Evolutionary conservation across 2,797 vertebrate species (phyloP), one percentile per base, ranked within the genome.

Genomic region (Enteromius afrohamiltoni): DNA sequence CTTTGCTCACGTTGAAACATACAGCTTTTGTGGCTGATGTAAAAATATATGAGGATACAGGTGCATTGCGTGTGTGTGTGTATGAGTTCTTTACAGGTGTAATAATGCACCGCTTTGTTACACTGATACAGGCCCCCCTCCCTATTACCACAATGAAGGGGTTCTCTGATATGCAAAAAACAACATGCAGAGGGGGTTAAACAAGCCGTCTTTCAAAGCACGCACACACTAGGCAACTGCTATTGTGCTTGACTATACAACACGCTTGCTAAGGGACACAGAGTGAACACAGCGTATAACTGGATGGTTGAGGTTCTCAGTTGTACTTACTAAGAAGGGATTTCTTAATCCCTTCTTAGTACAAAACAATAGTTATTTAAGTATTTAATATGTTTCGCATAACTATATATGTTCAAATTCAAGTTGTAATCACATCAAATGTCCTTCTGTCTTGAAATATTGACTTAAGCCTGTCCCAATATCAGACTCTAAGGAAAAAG

Each of bases 321-420:
- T 34, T 13, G 31, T 67, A 87, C 88, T 89, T 78, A 89, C 83
- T 86, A 60, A 87, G 51, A 65, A 85, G 86, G 34, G 75, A 83
- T 83, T 86, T 90, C 82, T 83, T n/a, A n/a, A n/a, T n/a, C n/a
- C n/a, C n/a, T n/a, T n/a, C n/a, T n/a, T n/a, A n/a, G n/a, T n/a
- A n/a, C 17, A 31, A 68, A 85, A 73, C 5, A 70, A 62, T 10
- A 64, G 21, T 55, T 79, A 79, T 8, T 51, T 51, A 64, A 16
- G 11, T 6, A 23, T 64, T 75, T 23, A 6, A 76, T 65, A 47
- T 34, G 16, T 40, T n/a, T n/a, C 0, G n/a, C 47, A 2, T 42
- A n/a, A 6, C 1, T 40, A 40, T 6, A 14, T 49, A 49, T 49
- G 37, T 40, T 40, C 40, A 2, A 42, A 42, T 42, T 42, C 9